A percentile compares a stretch with the other conserved stretches of the same genome.
phyloP scores from a whole-genome alignment of 2,797 vertebrate species.

The Parauchenoglanis punctatus region DNA sequence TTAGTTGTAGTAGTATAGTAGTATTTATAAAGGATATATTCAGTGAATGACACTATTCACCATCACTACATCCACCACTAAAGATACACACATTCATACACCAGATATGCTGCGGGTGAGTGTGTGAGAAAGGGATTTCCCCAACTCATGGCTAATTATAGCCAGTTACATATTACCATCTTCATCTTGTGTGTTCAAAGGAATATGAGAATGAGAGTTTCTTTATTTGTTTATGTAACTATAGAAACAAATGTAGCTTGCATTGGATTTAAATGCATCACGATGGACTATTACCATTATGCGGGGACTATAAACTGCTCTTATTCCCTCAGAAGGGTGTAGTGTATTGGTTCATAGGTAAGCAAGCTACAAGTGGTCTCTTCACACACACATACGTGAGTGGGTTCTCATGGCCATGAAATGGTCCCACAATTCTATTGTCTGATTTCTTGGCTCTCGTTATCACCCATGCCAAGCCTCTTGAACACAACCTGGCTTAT shows the following conservation, averaged over 20 bases:
- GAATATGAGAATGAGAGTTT: background rate
- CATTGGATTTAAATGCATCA: background rate
- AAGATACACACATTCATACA: background rate
- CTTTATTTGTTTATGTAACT: background rate
- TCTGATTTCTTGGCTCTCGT: constrained; percentile 17
- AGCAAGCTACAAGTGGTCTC: background rate
- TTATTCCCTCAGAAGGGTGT: background rate
- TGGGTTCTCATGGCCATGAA: constrained; percentile 25
- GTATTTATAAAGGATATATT: background rate
- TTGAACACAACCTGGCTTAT: constrained; percentile 26
- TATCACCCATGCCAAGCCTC: constrained; percentile 33
- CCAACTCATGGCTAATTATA: background rate
- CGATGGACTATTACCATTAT: background rate
- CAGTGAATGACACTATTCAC: background rate
- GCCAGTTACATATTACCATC: background rate
- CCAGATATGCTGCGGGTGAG: background rate
- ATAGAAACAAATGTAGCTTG: background rate
- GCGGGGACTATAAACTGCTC: background rate
- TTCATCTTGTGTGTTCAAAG: background rate
- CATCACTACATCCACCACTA: background rate
- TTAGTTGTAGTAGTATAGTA: background rate
- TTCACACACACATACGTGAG: background rate
- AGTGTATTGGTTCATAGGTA: background rate
- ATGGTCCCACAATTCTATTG: constrained; percentile 28
- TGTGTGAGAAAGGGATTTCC: background rate